Evolutionary conservation across 1,140 invertebrate genomes (phyloP), one percentile per base, ranked within the genome.

Genomic region (Coptotermes formosanus): DNA sequence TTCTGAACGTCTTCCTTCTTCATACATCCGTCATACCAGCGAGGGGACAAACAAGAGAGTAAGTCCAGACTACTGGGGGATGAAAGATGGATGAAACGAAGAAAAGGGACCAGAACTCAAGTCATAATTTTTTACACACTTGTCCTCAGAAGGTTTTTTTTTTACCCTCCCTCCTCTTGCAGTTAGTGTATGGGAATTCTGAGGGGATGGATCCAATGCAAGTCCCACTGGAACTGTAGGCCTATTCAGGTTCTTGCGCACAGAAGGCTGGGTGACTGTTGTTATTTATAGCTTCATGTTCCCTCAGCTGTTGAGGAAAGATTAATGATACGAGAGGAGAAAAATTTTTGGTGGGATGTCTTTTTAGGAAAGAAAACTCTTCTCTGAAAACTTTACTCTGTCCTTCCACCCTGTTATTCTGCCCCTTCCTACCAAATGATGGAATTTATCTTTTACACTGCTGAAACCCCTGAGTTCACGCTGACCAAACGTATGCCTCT

Each of bases 231-330:
- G 48, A 21, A n/a, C 44, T 30, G 43, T 30, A 84, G n/a, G 83
- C 43, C n/a, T 30, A 30, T 30, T 52, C 44, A 52, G 45, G 44
- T 48, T 30, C 30, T 83, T 32, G 82, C 23, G 82, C 19, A 45
- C 2, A 45, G 81, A 82, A 82, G 25, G 19, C 44, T 30, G 83
- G n/a, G 83, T 16, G 83, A 84, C 83, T 23, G 21, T 55, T 69
- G 85, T 85, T 83, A 86, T 86, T 86, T 86, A 86, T 86, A 86
- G 75, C 86, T 82, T 45, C 82, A 82, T 86, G 82, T 86, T 86
- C 82, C 83, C 84, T 86, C 86, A 86, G 86, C 86, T 86, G 86
- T 86, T 86, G 75, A 69, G 45, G 21, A 83, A 64, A 86, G 86
- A 86, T 86, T 86, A 86, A 86, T 86, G 86, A 86, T 52, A 86